These are phyloP conservation scores for Rutpela maculata DNA, from an alignment of 2,888 invertebrate species.

Conservation along the genomic window DNA sequence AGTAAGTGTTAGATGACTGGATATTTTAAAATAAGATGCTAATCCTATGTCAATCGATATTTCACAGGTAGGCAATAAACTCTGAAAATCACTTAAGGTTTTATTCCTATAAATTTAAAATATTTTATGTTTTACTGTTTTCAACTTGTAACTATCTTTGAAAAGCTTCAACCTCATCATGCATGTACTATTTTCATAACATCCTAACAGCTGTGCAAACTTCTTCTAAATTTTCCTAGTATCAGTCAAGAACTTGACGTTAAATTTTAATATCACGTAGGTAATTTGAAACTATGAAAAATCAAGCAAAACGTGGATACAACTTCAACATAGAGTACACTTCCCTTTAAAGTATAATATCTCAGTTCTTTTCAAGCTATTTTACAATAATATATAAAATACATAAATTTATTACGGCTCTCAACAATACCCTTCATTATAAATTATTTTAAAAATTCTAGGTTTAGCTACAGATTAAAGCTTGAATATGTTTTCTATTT, in stretches of 20 bases:
- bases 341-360: conserved; percentile 67
- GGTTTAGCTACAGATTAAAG: conserved; percentile 70
- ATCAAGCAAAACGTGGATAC: conserved; percentile 61
- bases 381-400: conserved; percentile 72
- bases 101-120: conserved; percentile 35
- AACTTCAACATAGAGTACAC: conserved; percentile 66
- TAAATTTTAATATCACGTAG: conserved; percentile 71
- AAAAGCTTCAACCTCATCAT: conserved; percentile 58
- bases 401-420: conserved; percentile 69
- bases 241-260: conserved; percentile 71
- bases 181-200: conserved; percentile 63
- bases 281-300: conserved; percentile 57
- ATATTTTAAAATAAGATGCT: conserved; percentile 3
- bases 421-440: conserved; percentile 60
- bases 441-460: conserved; percentile 70
- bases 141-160: conserved; percentile 38
- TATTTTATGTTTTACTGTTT: conserved; percentile 18
- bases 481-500: conserved; percentile 70
- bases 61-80: conserved; percentile 35
- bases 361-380: conserved; percentile 68
- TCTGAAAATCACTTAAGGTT: conserved; percentile 40
- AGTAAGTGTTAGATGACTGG: too few relatives aligned
- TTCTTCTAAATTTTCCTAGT: conserved; percentile 66
- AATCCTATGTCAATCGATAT: conserved; percentile 12
- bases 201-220: conserved; percentile 70